Evolutionary conservation across 2,888 invertebrate species (phyloP), one percentile per base, ranked within the genome.

Genomic region (Melanostoma scalare): DNA sequence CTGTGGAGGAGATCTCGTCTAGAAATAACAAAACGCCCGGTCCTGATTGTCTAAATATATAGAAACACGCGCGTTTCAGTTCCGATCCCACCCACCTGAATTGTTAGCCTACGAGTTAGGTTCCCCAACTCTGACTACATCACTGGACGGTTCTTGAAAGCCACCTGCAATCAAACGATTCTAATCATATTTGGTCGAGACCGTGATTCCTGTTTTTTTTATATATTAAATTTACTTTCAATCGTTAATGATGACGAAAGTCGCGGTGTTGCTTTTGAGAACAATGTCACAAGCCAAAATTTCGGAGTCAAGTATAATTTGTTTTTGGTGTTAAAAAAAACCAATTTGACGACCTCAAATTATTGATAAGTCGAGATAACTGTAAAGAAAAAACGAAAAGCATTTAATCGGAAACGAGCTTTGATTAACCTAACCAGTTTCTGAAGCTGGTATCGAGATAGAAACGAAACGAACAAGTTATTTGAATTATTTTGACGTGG

Each of bases 41-140:
- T 84, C 84, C 84, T 84, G 75, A 55, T 61, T 69, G 78, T 56
- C 71, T 71, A 75, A 75, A 84, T 78, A 84, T 84, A 84, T 68
- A 78, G 53, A 77, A 75, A 58, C 74, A 75, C 60, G 65, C 48
- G 69, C 40, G 60, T n/a, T 78, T 48, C 50, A 6, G n/a, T 58
- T 46, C 35, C 30, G 38, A 20, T 65, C 50, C 73, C 82, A 77
- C 76, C 72, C 56, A 67, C 72, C 10, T 46, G 8, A 42, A 48
- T 48, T 50, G 65, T 33, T 52, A 8, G 20, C 6, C 38, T 50
- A 48, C 40, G 52, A 35, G 48, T 33, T 73, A 38, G 10, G 33
- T 67, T 44, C 38, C 44, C 53, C 80, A 79, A 50, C 30, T 40
- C 9, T 38, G 65, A 58, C 40, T 58, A 38, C 46, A 76, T 60